Percentiles rank a stretch among this genome's conserved stretches.
phyloP scores from a whole-genome alignment of 2,113 vertebrate genomes.

The Hyaena hyaena region DNA sequence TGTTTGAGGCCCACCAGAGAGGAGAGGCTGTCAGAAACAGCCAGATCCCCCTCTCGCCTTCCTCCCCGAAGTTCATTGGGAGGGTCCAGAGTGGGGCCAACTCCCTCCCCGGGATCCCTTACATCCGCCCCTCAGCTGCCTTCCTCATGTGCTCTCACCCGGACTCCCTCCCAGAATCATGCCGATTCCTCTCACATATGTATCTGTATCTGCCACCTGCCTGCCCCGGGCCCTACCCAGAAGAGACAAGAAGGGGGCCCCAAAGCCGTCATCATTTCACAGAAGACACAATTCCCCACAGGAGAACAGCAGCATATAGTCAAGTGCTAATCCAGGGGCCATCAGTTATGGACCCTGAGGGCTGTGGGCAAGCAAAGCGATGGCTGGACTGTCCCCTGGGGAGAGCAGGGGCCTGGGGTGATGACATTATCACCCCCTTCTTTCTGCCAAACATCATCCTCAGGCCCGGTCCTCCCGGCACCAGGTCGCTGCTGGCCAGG shows the following conservation, averaged over 20 bases:
- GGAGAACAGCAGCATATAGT: accelerated
- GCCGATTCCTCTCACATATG: neutral
- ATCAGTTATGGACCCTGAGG: accelerated
- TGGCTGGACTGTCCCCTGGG: neutral
- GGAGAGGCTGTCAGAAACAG: neutral
- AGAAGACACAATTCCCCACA: neutral
- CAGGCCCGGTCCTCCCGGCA: neutral
- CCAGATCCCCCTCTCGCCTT: no score
- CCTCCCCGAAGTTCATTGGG: accelerated
- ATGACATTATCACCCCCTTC: neutral
- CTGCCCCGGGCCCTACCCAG: neutral
- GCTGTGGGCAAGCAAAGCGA: neutral
- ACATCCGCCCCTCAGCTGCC: neutral
- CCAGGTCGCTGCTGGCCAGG: neutral
- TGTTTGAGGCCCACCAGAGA: neutral
- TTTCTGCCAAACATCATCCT: neutral
- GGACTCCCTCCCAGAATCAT: neutral
- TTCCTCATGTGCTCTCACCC: neutral
- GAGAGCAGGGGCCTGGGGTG: accelerated
- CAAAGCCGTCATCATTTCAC: no score
- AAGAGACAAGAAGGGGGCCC: neutral
- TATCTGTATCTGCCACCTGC: neutral
- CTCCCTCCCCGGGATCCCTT: neutral
- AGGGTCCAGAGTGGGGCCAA: no score
- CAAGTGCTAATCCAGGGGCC: neutral